Conservation (phyloP, 2,797 vertebrate genomes). For the Malurus splendens region DNA sequence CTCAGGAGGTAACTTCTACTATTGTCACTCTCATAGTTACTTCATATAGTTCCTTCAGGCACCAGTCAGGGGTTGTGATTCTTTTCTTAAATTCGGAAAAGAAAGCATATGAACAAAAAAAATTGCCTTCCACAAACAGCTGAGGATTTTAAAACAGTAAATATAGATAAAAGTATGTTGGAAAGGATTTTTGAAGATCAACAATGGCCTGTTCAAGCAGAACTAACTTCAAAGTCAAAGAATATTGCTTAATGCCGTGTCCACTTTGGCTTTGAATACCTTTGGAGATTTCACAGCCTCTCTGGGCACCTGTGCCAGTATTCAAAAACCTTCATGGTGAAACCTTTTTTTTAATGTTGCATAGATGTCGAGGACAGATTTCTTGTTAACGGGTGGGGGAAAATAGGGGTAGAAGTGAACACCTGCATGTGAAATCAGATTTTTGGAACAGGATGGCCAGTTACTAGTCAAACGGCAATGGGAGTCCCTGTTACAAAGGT, state of each 20-base stretch:
- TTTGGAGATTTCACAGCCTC: neutral
- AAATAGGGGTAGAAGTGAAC: rapidly evolving
- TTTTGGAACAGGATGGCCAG: neutral
- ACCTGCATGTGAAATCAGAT: neutral
- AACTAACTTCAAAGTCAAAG: neutral
- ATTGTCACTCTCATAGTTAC: neutral
- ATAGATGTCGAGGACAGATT: neutral
- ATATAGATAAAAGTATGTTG: neutral
- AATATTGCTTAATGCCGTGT: rapidly evolving
- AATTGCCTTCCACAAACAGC: neutral
- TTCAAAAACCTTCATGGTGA: neutral
- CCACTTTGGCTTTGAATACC: neutral
- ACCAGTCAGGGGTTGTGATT: neutral
- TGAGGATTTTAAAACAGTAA: neutral
- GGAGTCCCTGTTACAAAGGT: neutral
- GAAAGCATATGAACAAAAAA: neutral
- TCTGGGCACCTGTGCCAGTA: neutral
- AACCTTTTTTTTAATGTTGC: neutral
- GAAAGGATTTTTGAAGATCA: neutral
- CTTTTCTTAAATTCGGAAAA: neutral
- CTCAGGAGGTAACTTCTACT: neutral
- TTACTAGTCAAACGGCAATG: neutral
- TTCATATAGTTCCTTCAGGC: neutral
- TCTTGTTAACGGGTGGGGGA: rapidly evolving
- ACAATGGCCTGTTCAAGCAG: neutral